Conservation (phyloP, 2,113 vertebrate species). For the Podiceps cristatus region DNA sequence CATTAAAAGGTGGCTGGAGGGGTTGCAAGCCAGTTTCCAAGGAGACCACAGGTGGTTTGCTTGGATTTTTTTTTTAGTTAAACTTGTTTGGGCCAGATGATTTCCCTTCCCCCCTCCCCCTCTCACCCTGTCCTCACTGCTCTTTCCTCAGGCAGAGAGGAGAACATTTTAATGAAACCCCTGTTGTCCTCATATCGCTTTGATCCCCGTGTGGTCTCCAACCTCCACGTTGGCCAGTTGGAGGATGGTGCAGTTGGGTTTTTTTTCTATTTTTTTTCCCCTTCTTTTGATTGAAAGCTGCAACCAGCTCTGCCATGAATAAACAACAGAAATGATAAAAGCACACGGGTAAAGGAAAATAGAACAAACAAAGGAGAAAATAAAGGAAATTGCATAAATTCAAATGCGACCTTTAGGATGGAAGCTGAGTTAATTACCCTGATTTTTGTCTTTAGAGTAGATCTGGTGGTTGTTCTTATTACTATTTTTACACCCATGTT, state of each 20-base stretch:
- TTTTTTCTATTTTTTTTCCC: neutral
- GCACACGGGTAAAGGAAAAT: conserved; percentile 39
- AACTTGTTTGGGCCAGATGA: conserved; percentile 91
- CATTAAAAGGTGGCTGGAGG: conserved; percentile 97
- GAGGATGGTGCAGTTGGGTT: conserved; percentile 72
- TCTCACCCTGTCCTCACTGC: conserved; percentile 80
- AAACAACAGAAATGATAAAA: conserved; percentile 78
- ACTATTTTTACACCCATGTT: neutral
- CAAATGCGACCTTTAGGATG: conserved; percentile 49
- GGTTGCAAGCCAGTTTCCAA: conserved; percentile 88
- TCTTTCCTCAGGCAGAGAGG: conserved; percentile 85
- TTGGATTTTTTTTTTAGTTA: conserved; percentile 83
- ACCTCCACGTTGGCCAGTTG: conserved; percentile 79
- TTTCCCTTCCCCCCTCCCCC: conserved; percentile 80
- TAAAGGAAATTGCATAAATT: conserved; percentile 69
- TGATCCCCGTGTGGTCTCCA: conserved; percentile 86
- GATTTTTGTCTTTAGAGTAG: neutral
- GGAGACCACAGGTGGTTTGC: conserved; percentile 93
- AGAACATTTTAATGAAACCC: conserved; percentile 92
- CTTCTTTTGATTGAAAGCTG: conserved; percentile 74
- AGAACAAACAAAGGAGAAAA: conserved; percentile 79
- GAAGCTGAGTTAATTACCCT: conserved; percentile 69
- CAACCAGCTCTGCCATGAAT: conserved; percentile 76
- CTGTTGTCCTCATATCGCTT: conserved; percentile 89
- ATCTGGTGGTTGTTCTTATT: neutral